Conservation (phyloP, 2,797 vertebrate genomes). For the Lagodon rhomboides region DNA sequence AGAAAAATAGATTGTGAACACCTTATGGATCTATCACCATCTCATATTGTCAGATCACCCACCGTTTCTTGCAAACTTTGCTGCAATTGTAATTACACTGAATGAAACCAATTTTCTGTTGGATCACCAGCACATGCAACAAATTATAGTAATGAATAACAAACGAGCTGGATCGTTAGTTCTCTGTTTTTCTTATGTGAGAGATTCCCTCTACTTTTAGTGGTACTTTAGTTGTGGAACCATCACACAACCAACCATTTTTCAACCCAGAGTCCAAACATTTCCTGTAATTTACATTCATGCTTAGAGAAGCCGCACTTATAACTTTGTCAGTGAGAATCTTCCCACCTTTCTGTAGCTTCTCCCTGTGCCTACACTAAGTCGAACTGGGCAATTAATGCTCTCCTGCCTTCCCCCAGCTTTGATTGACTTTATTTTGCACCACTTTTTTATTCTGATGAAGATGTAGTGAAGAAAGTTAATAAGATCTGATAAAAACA, state of each 20-base stretch:
- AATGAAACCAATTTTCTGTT: conserved; percentile 1
- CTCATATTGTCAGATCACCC: no score
- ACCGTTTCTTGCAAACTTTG: no score
- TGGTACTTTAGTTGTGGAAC: no score
- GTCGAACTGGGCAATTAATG: no score
- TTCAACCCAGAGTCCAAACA: neutral
- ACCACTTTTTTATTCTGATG: neutral
- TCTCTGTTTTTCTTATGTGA: no score
- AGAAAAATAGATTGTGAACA: no score
- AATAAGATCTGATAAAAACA: neutral
- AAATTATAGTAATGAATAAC: neutral
- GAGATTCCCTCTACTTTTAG: neutral
- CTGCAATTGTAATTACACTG: neutral
- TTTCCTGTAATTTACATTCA: neutral
- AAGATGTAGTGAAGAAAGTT: neutral
- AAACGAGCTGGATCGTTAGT: no score
- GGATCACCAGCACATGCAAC: neutral
- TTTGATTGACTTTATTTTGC: neutral
- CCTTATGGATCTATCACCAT: no score
- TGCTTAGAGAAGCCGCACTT: neutral
- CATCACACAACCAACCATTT: neutral
- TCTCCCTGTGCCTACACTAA: neutral
- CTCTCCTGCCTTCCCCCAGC: neutral
- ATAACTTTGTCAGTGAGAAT: neutral
- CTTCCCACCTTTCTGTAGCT: no score